A percentile compares a stretch with the other conserved stretches of the same genome.
These are phyloP conservation scores for Cyanistes caeruleus DNA, from an alignment of 2,113 vertebrate genomes.

Conservation along the genomic window DNA sequence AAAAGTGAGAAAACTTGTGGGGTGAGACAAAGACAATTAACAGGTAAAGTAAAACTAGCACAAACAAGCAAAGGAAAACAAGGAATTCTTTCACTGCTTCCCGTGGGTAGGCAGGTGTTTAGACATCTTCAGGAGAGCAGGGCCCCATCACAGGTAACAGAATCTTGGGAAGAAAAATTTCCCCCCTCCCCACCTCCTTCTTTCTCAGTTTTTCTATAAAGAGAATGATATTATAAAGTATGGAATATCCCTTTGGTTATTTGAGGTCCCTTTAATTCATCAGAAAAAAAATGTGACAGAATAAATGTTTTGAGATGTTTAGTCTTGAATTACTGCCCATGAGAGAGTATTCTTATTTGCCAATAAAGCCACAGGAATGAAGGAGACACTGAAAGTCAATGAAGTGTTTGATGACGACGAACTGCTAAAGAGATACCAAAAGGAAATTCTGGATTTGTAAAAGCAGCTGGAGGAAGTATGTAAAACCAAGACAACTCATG, in stretches of 20 bases:
- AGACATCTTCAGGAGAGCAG: not conserved
- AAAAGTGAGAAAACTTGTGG: not conserved
- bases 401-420: slow-evolving; percentile 87
- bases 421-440: slow-evolving; percentile 86
- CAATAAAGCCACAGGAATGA: slow-evolving; percentile 89
- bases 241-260: not conserved
- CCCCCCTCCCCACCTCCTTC: too few species aligned
- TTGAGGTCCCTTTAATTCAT: not conserved
- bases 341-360: slow-evolving; percentile 78
- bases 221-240: not conserved
- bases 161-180: not conserved
- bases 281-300: not conserved
- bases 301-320: not conserved
- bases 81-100: not conserved
- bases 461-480: slow-evolving; percentile 81
- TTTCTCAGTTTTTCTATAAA: not conserved
- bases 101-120: not conserved
- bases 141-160: fast-evolving
- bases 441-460: slow-evolving; percentile 90
- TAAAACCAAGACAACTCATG: not conserved
- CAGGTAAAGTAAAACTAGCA: not conserved
- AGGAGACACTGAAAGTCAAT: slow-evolving; percentile 88
- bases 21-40: not conserved
- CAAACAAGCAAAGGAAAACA: not conserved
- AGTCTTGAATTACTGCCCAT: not conserved